Evolutionary conservation across 1,140 invertebrate genomes (phyloP), one percentile per base, ranked within the genome.

Genomic region (Brachionus paranguensis): DNA sequence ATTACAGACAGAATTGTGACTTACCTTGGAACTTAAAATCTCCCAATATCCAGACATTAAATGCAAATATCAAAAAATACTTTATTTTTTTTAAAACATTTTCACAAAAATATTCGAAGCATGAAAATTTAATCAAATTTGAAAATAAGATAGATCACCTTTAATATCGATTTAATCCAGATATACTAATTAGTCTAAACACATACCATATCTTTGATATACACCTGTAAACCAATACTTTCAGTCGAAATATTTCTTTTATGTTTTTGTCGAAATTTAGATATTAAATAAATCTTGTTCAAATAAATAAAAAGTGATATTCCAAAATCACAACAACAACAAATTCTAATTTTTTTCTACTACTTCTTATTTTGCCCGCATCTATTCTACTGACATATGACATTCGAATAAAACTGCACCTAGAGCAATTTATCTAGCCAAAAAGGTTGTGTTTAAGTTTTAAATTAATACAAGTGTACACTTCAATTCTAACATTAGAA

Each of bases 61-160:
- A 68, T 17, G 29, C 33, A 33, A 41, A 68, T 41, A 33, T 33
- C 7, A 68, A 68, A 68, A 68, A 68, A 68, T 41, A 68, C 14
- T 33, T 68, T 68, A 7, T 68, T 68, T 68, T 65, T 68, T 68
- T 68, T 68, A 6, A 68, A 68, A 33, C 12, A 68, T 33, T 33
- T 41, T 33, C 14, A 2, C 27, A 37, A 68, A 68, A 68, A 68
- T 68, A 68, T 68, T 68, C 65, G 65, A 68, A n/a, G 65, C 65
- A 68, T 68, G 33, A 68, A 68, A 68, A 68, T 68, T 68, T 68
- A 68, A 68, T 68, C 33, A 68, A 68, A 68, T 68, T 68, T 68
- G 65, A 68, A 68, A 60, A 60, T 20, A 68, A 68, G 65, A 68
- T 68, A 68, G 65, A 68, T 68, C 65, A 68, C 65, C n/a, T 68